A percentile compares a stretch with the other conserved stretches of the same genome.
Conservation (phyloP, 30 jellyfish, hydroid and myxozoan genomes). For the Rhopilema esculentum region DNA sequence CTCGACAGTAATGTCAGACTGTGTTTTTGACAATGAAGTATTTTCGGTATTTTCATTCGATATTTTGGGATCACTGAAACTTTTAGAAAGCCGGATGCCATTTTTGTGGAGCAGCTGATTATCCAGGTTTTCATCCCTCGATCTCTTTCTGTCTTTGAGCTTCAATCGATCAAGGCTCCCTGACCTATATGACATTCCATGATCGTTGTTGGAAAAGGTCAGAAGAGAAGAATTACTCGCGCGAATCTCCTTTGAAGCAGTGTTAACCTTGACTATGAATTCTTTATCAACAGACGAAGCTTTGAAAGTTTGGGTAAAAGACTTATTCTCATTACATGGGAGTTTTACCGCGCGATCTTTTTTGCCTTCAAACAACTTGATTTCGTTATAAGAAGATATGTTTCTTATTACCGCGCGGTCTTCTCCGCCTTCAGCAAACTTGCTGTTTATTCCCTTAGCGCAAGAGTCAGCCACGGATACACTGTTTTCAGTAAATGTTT, state of each 20-base stretch:
- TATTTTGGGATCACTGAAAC: conserved; percentile 34
- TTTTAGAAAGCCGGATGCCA: background rate
- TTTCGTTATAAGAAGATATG: background rate
- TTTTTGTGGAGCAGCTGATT: background rate
- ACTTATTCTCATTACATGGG: too few species aligned
- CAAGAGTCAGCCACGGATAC: background rate
- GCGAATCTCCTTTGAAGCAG: background rate
- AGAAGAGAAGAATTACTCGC: background rate
- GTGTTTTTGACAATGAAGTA: background rate
- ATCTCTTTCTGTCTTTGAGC: background rate
- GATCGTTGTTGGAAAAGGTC: background rate
- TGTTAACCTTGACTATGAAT: background rate
- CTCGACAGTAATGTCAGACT: background rate
- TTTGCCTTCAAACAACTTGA: too few species aligned
- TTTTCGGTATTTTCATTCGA: background rate
- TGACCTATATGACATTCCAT: background rate
- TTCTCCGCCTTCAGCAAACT: background rate
- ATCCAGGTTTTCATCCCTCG: background rate
- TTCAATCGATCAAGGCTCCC: conserved; percentile 19
- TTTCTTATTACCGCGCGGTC: background rate
- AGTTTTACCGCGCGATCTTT: too few species aligned
- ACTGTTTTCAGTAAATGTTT: background rate
- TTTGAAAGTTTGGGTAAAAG: background rate
- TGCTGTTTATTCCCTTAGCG: background rate
- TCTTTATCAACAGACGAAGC: background rate